Percentiles rank a stretch among this genome's conserved stretches.
Evolutionary conservation across 2,797 vertebrate species (phyloP).

Genomic region (Psittacula echo): DNA sequence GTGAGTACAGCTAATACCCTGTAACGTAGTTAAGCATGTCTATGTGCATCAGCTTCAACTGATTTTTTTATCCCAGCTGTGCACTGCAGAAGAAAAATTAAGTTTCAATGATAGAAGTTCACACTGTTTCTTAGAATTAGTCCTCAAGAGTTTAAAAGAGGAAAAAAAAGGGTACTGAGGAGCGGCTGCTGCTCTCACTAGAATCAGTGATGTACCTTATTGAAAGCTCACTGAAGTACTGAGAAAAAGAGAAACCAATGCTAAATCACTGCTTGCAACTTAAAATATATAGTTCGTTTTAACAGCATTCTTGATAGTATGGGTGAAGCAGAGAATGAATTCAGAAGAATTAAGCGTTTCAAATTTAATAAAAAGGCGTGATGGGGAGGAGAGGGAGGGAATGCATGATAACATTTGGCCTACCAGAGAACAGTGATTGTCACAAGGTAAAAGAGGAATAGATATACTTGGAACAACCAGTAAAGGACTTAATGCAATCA

Average conservation of each 20-base stretch:
- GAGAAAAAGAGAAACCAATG: neutral
- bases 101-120: neutral
- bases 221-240: neutral
- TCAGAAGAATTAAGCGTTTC: neutral
- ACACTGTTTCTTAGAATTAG: neutral
- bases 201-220: neutral
- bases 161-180: neutral
- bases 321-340: neutral
- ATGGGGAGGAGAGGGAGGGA: fast-evolving
- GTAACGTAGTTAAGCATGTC: neutral
- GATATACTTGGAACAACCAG: neutral
- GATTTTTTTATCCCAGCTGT: neutral
- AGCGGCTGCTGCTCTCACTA: neutral
- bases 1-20: neutral
- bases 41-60: neutral
- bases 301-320: neutral
- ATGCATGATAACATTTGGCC: neutral
- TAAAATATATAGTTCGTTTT: neutral
- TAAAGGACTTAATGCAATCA: neutral
- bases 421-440: neutral
- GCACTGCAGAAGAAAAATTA: neutral
- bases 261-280: neutral
- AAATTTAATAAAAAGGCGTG: neutral
- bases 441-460: neutral
- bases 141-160: neutral